A percentile compares a stretch with the other conserved stretches of the same genome.
phyloP scores from a whole-genome alignment of 1,140 invertebrate species.

The Solenopsis invicta region DNA sequence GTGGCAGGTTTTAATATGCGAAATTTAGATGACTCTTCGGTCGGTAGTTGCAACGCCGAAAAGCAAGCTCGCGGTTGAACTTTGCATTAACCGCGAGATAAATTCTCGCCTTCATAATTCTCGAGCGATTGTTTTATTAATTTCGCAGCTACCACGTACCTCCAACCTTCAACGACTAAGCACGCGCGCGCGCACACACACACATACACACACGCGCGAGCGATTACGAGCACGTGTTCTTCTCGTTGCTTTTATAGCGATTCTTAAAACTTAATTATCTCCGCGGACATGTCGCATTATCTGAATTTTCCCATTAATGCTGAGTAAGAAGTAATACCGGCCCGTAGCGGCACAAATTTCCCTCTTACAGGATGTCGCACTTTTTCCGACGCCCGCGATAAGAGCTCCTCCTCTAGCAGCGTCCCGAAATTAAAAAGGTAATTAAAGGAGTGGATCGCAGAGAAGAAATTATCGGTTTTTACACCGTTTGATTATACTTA shows the following conservation, averaged over 20 bases:
- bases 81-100: constrained; percentile 35
- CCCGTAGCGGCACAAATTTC: constrained; percentile 11
- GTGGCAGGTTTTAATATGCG: not conserved
- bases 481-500: constrained; percentile 17
- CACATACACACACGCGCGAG: too few species aligned
- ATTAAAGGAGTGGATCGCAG: constrained; percentile 44
- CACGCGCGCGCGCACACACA: not conserved
- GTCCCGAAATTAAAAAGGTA: constrained; percentile 52
- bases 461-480: constrained; percentile 40
- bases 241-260: constrained; percentile 7
- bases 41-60: not conserved
- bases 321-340: constrained; percentile 40
- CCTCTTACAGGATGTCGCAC: constrained; percentile 27
- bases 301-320: constrained; percentile 65
- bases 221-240: constrained; percentile 29
- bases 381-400: constrained; percentile 53
- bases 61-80: constrained; percentile 22
- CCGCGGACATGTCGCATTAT: constrained; percentile 37
- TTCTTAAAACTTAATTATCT: constrained; percentile 66
- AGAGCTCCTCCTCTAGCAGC: not conserved
- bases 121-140: constrained; percentile 47
- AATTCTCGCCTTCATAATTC: constrained; percentile 47
- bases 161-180: not conserved
- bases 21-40: constrained; percentile 15
- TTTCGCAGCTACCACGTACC: not conserved